Conservation (phyloP, 2,113 vertebrate species). For the Alouatta palliata region DNA sequence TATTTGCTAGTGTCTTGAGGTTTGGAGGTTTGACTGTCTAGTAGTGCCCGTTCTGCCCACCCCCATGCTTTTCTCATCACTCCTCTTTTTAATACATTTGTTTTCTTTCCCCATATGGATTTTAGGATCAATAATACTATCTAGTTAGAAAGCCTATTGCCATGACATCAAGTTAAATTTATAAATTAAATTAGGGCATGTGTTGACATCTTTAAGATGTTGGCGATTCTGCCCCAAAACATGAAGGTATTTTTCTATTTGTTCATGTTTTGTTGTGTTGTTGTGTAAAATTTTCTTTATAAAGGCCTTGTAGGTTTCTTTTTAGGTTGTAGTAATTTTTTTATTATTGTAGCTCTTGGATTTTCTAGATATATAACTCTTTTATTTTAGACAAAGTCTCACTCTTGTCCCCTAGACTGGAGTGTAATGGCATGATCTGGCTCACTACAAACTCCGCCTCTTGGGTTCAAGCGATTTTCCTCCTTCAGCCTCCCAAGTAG, state of each 20-base stretch:
- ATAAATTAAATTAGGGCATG: neutral
- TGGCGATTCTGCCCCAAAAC: neutral
- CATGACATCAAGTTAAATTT: neutral
- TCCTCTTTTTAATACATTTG: neutral
- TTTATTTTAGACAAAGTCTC: too few species aligned
- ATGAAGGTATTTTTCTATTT: neutral
- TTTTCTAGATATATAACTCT: neutral
- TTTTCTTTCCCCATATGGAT: neutral
- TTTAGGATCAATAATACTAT: neutral
- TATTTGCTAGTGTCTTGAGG: neutral
- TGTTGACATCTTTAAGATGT: neutral
- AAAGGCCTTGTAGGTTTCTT: neutral
- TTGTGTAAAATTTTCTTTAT: slow-evolving; percentile 35
- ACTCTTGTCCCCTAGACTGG: too few species aligned
- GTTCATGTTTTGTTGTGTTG: neutral
- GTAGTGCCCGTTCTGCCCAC: neutral
- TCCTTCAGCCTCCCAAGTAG: too few species aligned
- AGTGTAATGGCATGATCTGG: too few species aligned
- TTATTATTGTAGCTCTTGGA: neutral
- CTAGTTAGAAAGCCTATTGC: neutral
- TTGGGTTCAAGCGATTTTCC: too few species aligned
- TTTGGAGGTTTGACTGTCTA: neutral
- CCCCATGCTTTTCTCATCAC: neutral
- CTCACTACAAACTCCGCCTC: too few species aligned
- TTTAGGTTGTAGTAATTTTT: neutral